Evolutionary conservation across 2,113 vertebrate species (phyloP), one percentile per base, ranked within the genome.

Genomic region (Dasyurus viverrinus): DNA sequence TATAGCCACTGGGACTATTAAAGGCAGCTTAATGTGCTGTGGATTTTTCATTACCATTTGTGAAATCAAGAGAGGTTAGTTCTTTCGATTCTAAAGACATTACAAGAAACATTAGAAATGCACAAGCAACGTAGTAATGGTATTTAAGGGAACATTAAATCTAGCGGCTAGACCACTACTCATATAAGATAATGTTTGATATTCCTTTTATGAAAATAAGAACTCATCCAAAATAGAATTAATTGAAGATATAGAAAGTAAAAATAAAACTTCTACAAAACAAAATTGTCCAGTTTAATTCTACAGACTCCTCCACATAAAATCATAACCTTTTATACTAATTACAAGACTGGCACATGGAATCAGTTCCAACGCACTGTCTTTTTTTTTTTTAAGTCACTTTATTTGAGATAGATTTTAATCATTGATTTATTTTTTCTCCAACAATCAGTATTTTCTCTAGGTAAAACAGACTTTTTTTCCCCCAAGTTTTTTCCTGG

Each of bases 121-220:
- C 92, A 57, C n/a, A 90, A 94, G 19, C 47, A 52, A 53, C 22
- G 9, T 84, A 24, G 48, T 91, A 95, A 92, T 0, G 30, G 84
- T 54, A 6, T 91, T 96, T 68, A 89, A 96, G 53, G 68, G 25
- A 94, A 68, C 19, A 92, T 89, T 92, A 23, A 89, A 60, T 93
- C 48, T 36, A 60, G 42, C 53, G 36, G 47, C 23, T 90, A n/a
- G 90, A n/a, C 42, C 36, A 95, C 2, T 54, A 14, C 22, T 89
- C 48, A 94, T 8, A 27, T 90, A 25, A 48, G 46, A 90, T 90
- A 52, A 48, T 2, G 30, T 57, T 54, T 57, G 30, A 94, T 76
- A 84, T 19, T 91, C 2, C 84, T 89, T 22, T 53, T 14, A 90
- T 19, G 57, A 93, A 90, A 93, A 53, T 90, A 90, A 93, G 47